These are phyloP conservation scores for Drosophila carrolli DNA, from an alignment of 1,140 invertebrate species.

Conservation along the genomic window DNA sequence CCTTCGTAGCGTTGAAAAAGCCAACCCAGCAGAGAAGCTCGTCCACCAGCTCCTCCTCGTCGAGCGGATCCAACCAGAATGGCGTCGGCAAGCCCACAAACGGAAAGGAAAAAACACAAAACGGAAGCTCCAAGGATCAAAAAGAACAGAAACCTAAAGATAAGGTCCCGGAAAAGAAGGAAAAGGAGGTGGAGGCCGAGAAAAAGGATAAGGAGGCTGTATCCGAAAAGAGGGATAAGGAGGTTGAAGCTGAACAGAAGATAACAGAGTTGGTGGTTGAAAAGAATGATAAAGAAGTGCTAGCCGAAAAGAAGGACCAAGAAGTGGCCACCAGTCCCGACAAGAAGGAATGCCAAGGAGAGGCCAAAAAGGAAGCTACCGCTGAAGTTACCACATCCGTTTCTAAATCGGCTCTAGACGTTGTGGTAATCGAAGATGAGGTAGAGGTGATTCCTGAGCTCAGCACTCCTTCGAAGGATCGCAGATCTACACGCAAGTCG, in stretches of 20 bases:
- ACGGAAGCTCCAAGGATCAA: constrained; percentile 55
- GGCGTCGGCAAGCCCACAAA: constrained; percentile 52
- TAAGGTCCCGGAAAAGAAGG: constrained; percentile 34
- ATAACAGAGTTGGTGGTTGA: constrained; percentile 35
- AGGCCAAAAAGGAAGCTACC: constrained; percentile 26
- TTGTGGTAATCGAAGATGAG: constrained; percentile 15
- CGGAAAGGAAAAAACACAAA: constrained; percentile 66
- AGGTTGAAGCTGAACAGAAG: constrained; percentile 15
- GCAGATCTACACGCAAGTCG: constrained; percentile 54
- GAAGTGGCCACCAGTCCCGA: constrained; percentile 6
- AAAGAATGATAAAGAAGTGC: constrained; percentile 5
- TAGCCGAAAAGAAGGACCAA: not conserved
- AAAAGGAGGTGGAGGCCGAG: constrained; percentile 26
- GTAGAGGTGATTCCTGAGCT: constrained; percentile 3
- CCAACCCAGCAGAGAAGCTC: constrained; percentile 9
- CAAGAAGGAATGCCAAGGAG: constrained; percentile 11
- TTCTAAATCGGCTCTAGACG: constrained; percentile 14
- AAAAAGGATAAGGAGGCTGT: not conserved
- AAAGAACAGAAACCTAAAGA: constrained; percentile 51
- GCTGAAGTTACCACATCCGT: not conserved
- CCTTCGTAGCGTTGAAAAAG: constrained; percentile 51
- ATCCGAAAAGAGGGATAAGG: constrained; percentile 24
- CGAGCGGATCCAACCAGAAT: constrained; percentile 41
- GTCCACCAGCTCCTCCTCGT: constrained; percentile 11
- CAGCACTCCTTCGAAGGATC: constrained; percentile 49